Conservation (phyloP, 2,113 vertebrate genomes). For the Dasyprocta punctata region DNA sequence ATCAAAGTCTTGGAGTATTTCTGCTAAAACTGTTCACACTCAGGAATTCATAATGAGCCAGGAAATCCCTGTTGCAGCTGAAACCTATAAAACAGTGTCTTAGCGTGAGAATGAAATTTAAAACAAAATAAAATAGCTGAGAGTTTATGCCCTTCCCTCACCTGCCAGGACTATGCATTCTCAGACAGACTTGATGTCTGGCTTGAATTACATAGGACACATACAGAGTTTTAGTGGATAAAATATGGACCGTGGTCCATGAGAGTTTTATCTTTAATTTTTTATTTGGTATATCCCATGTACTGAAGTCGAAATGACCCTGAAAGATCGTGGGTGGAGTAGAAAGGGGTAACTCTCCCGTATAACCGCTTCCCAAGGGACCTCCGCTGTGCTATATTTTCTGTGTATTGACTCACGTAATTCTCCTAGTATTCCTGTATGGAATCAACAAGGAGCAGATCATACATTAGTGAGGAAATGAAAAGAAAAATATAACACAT, state of each 20-base stretch:
- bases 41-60: neutral
- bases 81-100: conserved; percentile 47
- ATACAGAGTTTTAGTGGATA: neutral
- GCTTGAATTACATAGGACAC: neutral
- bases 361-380: neutral
- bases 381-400: neutral
- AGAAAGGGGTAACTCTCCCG: neutral
- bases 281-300: neutral
- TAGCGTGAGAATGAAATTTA: conserved; percentile 34
- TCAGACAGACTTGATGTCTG: neutral
- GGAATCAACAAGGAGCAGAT: neutral
- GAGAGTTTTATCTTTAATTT: neutral
- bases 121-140: conserved; percentile 44
- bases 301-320: neutral
- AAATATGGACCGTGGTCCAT: neutral
- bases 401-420: neutral
- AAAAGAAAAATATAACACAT: neutral
- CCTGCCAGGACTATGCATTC: neutral
- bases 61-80: conserved; percentile 19
- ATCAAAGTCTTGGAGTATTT: neutral
- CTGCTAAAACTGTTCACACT: neutral
- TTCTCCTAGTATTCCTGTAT: neutral
- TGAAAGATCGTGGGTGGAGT: neutral
- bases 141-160: neutral
- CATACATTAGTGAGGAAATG: neutral